Evolutionary conservation across 1,140 invertebrate genomes (phyloP).

Genomic region (Colletes gigas): DNA sequence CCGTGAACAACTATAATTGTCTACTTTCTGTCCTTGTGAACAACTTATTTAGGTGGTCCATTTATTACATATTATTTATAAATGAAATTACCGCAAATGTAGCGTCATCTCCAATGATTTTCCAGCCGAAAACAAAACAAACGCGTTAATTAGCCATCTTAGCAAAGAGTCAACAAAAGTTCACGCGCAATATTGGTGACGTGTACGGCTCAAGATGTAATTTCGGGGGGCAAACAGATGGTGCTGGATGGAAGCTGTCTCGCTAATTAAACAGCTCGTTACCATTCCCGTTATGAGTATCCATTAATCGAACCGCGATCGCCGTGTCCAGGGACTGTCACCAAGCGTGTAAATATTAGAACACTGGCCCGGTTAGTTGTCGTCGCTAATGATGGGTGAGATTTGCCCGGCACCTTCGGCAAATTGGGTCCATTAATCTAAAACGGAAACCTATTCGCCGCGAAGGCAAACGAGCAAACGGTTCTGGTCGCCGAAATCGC

Average conservation of each 20-base stretch:
- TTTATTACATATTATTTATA: too few relatives aligned
- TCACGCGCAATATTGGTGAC: neutral
- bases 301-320: constrained; percentile 48
- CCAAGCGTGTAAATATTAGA: constrained; percentile 50
- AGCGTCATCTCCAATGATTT: too few relatives aligned
- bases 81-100: too few relatives aligned
- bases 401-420: constrained; percentile 32
- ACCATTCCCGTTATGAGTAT: constrained; percentile 32
- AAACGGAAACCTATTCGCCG: constrained; percentile 30
- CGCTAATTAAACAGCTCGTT: constrained; percentile 46
- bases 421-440: constrained; percentile 59
- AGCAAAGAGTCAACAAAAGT: neutral
- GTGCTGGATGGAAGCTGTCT: neutral
- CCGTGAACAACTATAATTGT: too few relatives aligned
- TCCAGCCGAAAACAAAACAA: too few relatives aligned
- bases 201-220: neutral
- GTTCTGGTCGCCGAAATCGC: neutral
- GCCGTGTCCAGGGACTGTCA: constrained; percentile 2
- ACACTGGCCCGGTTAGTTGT: constrained; percentile 28
- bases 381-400: constrained; percentile 41
- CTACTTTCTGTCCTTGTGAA: too few relatives aligned
- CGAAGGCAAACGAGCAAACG: constrained; percentile 31
- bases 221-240: constrained; percentile 32
- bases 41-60: too few relatives aligned
- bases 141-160: too few relatives aligned